Percentiles rank a stretch among this genome's conserved stretches.
Evolutionary conservation across 2,888 invertebrate species (phyloP).

Genomic region (Caenorhabditis sinica): DNA sequence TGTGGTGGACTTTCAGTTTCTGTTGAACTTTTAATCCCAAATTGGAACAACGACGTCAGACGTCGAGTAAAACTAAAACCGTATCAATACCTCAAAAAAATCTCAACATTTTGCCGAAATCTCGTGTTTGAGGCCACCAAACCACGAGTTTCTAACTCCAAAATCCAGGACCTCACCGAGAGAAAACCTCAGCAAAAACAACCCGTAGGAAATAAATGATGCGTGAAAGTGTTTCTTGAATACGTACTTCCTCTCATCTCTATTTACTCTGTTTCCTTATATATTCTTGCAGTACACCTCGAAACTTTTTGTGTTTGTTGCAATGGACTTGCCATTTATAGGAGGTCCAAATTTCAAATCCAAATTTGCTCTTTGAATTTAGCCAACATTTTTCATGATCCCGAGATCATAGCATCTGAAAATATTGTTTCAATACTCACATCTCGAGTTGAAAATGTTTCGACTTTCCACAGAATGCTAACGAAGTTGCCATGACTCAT

Average conservation of each 20-base stretch:
- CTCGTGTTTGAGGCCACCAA: too few relatives aligned
- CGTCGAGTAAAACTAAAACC: too few relatives aligned
- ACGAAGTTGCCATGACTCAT: constrained; percentile 58
- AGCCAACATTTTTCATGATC: not conserved
- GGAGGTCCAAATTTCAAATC: too few relatives aligned
- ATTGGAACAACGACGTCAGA: too few relatives aligned
- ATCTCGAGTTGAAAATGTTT: constrained; percentile 1
- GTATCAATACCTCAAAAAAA: too few relatives aligned
- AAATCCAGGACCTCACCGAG: constrained; percentile 39
- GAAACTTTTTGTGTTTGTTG: not conserved
- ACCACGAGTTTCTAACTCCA: not conserved
- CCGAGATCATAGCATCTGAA: too few relatives aligned
- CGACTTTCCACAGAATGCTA: constrained; percentile 45
- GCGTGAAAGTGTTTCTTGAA: constrained; percentile 38
- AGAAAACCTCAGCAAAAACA: constrained; percentile 24
- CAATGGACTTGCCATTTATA: not conserved
- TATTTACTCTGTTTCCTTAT: constrained; percentile 40
- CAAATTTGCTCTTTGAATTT: constrained; percentile 13
- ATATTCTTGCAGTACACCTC: constrained; percentile 22
- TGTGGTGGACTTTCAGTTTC: too few relatives aligned
- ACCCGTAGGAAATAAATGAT: constrained; percentile 35
- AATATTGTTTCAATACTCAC: constrained; percentile 6
- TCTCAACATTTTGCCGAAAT: too few relatives aligned
- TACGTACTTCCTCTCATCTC: constrained; percentile 43
- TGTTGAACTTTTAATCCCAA: too few relatives aligned